Evolutionary conservation across 2,797 vertebrate species (phyloP), one percentile per base, ranked within the genome.

Genomic region (Peromyscus melanophrys): DNA sequence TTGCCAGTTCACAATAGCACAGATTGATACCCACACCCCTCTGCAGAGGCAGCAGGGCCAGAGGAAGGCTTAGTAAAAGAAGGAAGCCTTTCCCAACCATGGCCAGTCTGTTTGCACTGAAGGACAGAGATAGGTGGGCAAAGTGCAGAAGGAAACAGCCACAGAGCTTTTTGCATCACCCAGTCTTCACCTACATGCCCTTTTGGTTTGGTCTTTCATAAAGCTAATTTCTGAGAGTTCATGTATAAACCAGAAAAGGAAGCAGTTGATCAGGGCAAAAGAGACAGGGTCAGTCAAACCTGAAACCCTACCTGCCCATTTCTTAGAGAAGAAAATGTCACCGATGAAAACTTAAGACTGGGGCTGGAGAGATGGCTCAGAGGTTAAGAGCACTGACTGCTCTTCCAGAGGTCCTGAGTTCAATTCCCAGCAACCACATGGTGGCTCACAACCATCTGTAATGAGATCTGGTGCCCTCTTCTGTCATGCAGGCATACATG

Each of bases 231-330:
- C 88, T 65, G 84, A 77, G 69, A 52, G 19, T 17, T 92, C 77
- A 76, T 94, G 88, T 95, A 43, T 89, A 92, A 96, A 92, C 59
- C 61, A 82, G 84, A 95, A 96, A 84, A 43, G 40, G 71, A 97
- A 76, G 40, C 84, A 94, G 27, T 19, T 75, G 65, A 95, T 96
- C 46, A 94, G 81, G 34, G 55, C 10, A 89, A n/a, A n/a, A n/a
- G n/a, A n/a, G n/a, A n/a, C n/a, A n/a, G n/a, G n/a, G 34, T 96
- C 59, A 89, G 93, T 96, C 95, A 63, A 97, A 96, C 71, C 67
- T 94, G 91, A 95, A 97, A 59, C 29, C 89, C n/a, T 94, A 80
- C 37, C 55, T 6, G 0, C 29, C n/a, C n/a, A n/a, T n/a, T n/a
- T n/a, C n/a, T 11, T 76, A 95, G 31, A 27, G 34, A 89, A 76